These are phyloP conservation scores for Idaea dimidiata DNA, from an alignment of 2,888 invertebrate genomes.

Conservation along the genomic window DNA sequence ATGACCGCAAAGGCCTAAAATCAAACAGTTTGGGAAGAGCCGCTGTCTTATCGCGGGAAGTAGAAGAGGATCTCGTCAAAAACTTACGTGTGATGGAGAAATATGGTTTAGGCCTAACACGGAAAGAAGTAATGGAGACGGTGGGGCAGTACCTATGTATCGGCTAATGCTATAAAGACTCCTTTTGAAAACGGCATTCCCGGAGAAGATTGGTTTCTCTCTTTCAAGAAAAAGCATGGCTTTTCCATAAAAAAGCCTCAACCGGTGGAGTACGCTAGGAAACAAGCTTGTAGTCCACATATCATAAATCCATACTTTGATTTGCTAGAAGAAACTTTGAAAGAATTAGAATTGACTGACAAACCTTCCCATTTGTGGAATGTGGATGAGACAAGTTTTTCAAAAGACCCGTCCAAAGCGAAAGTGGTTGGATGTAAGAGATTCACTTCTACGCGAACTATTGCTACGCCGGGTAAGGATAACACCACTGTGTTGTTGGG, in stretches of 20 bases:
- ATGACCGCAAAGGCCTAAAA: constrained; percentile 8
- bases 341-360: constrained; percentile 20
- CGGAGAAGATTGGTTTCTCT: constrained; percentile 13
- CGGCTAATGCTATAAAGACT: constrained; percentile 31
- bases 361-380: constrained; percentile 21
- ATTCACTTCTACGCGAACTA: constrained; percentile 26
- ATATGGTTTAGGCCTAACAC: constrained; percentile 13
- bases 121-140: constrained; percentile 33
- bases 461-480: constrained; percentile 29
- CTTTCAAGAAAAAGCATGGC: constrained; percentile 32
- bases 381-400: constrained; percentile 17
- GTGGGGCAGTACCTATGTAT: constrained; percentile 37
- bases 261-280: constrained; percentile 38
- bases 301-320: constrained; percentile 28
- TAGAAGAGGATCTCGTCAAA: constrained; percentile 32
- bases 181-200: constrained; percentile 34
- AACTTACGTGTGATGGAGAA: constrained; percentile 34
- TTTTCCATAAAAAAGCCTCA: constrained; percentile 49
- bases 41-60: constrained; percentile 29
- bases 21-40: constrained; percentile 29
- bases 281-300: constrained; percentile 27
- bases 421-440: constrained; percentile 30
- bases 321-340: constrained; percentile 23
- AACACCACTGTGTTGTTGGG: constrained; percentile 16
- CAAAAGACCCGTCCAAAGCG: constrained; percentile 17